These are phyloP conservation scores for Esox niger DNA, from an alignment of 2,113 vertebrate species.

Conservation along the genomic window DNA sequence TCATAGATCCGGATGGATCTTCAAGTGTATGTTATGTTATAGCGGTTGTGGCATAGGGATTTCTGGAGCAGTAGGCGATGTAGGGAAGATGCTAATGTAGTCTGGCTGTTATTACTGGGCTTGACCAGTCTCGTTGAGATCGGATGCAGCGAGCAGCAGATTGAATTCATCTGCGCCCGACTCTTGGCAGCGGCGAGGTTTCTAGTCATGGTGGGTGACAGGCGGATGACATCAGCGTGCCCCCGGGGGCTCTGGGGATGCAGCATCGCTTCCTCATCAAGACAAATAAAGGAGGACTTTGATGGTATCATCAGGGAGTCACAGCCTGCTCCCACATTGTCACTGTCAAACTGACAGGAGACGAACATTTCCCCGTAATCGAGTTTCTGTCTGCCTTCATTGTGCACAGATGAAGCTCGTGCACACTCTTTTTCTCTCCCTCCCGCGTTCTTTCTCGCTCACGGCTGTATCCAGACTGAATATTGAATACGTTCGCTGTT, in stretches of 20 bases:
- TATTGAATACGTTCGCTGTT: not conserved
- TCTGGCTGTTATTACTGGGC: conserved; percentile 23
- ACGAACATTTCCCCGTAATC: conserved; percentile 69
- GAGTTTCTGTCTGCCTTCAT: conserved; percentile 66
- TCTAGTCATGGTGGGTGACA: conserved; percentile 62
- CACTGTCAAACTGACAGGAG: conserved; percentile 56
- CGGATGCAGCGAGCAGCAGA: conserved; percentile 50
- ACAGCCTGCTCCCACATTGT: conserved; percentile 24
- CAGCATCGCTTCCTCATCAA: conserved; percentile 65
- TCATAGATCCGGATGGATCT: too few species aligned
- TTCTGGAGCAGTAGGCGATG: conserved; percentile 1
- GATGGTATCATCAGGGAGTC: conserved; percentile 66
- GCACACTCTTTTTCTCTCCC: conserved; percentile 33
- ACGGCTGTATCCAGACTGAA: not conserved
- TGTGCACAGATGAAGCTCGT: conserved; percentile 58
- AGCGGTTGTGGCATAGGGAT: too few species aligned
- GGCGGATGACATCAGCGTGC: conserved; percentile 63
- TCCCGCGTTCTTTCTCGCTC: not conserved
- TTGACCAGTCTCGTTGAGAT: conserved; percentile 41
- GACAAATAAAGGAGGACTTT: conserved; percentile 70
- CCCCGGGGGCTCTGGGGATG: conserved; percentile 50
- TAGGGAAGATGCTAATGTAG: conserved; percentile 40
- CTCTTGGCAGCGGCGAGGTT: conserved; percentile 36
- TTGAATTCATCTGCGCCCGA: conserved; percentile 29
- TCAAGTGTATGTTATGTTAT: too few species aligned